These are phyloP conservation scores for Nemotelus pantherinus DNA, from an alignment of 2,888 invertebrate species.

Conservation along the genomic window DNA sequence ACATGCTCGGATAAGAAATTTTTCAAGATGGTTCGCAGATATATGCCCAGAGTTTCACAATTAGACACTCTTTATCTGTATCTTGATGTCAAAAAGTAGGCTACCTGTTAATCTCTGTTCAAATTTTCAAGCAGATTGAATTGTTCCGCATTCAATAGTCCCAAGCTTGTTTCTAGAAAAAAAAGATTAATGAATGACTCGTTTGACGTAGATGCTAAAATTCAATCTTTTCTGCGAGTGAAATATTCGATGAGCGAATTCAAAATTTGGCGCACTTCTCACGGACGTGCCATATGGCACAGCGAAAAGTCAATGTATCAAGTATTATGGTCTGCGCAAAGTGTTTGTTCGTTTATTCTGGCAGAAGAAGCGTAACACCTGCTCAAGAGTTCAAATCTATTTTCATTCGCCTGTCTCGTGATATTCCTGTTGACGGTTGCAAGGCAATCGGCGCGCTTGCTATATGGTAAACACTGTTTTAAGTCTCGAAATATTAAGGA, in stretches of 20 bases:
- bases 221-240: not conserved
- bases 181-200: not conserved
- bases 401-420: conserved; percentile 30
- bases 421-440: not conserved
- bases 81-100: too few species aligned
- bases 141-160: not conserved
- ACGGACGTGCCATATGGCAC: conserved; percentile 8
- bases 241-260: not conserved
- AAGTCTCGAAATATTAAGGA: not conserved
- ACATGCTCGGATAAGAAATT: too few species aligned
- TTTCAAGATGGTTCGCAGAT: not conserved
- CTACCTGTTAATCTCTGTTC: too few species aligned
- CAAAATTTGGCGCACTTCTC: conserved; percentile 39
- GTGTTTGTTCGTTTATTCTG: conserved; percentile 35
- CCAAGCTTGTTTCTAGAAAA: not conserved
- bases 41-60: not conserved
- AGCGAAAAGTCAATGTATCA: conserved; percentile 14
- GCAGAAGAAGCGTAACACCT: conserved; percentile 45
- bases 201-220: conserved; percentile 4
- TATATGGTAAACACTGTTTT: conserved; percentile 12
- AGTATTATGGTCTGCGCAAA: conserved; percentile 22
- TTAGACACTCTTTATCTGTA: not conserved
- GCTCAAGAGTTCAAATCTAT: conserved; percentile 47
- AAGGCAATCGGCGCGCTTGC: not conserved
- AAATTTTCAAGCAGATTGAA: too few species aligned